Evolutionary conservation across 1,140 invertebrate species (phyloP).

Genomic region (Centruroides sculpturatus): DNA sequence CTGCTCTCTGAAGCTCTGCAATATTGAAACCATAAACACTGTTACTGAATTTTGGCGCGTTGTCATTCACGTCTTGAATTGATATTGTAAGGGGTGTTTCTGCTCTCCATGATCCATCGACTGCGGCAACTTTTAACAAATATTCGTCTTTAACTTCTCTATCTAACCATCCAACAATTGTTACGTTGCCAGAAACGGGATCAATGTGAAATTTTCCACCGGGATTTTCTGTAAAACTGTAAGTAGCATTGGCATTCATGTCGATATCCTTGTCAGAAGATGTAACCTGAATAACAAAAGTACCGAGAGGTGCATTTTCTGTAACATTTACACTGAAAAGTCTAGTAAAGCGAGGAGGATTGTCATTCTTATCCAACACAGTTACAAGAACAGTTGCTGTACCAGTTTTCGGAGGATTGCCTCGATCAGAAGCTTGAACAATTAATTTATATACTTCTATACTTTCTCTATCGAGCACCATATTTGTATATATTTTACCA

Average conservation of each 20-base stretch:
- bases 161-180: slow-evolving; percentile 65
- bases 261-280: slow-evolving; percentile 77
- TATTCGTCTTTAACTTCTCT: slow-evolving; percentile 83
- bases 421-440: slow-evolving; percentile 75
- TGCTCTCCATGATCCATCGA: slow-evolving; percentile 74
- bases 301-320: slow-evolving; percentile 82
- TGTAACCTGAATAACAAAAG: slow-evolving; percentile 82
- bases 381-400: slow-evolving; percentile 69
- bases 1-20: slow-evolving; percentile 59
- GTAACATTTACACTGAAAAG: slow-evolving; percentile 88
- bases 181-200: slow-evolving; percentile 73
- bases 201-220: slow-evolving; percentile 82
- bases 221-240: slow-evolving; percentile 73
- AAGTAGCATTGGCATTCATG: slow-evolving; percentile 72
- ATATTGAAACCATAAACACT: slow-evolving; percentile 79
- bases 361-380: slow-evolving; percentile 85
- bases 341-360: slow-evolving; percentile 79
- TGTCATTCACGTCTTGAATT: slow-evolving; percentile 90
- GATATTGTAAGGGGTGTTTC: slow-evolving; percentile 81
- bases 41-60: slow-evolving; percentile 77
- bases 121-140: slow-evolving; percentile 66
- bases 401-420: slow-evolving; percentile 61
- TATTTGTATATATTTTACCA: slow-evolving; percentile 72
- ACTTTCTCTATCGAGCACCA: slow-evolving; percentile 71
- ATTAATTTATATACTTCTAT: slow-evolving; percentile 65